Base-by-base conservation (phyloP, 2,888 invertebrate species). In the Chalcis sispes region DNA sequence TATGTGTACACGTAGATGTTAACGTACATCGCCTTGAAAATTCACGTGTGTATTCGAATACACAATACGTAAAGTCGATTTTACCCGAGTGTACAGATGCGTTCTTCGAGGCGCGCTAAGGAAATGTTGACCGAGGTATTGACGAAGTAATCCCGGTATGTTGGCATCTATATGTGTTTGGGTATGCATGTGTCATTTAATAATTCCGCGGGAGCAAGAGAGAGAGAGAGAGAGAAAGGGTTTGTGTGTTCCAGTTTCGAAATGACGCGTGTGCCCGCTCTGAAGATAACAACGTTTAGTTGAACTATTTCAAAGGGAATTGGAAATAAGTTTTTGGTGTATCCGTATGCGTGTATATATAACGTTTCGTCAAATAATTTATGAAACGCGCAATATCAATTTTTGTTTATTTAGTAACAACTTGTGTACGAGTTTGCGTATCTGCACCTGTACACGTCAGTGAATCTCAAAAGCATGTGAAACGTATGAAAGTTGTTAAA, bases 221-320 rank as follows among this genome's bases (percentile, higher is more conserved):
- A 50, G 23, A 18, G n/a, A n/a, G 10, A 50, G 65, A 15, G 65
- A 8, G 18, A 50, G 23, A 18, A 23, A n/a, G 10, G 32, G 52
- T n/a, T 23, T 50, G 10, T 15, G 32, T 36, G 42, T 42, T 65
- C 50, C 15, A 65, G 50, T 65, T 65, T 65, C 65, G 10, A 20
- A 50, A 52, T 50, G 36, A 32, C 32, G 27, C 46, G 20, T n/a
- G 40, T 40, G 13, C n/a, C n/a, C n/a, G 7, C 18, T 54, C 13
- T 3, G 13, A 27, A 25, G 36, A 65, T 20, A 27, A 32, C 50
- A 18, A 40, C 29, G 5, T 32, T 23, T 52, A 52, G 52, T 65
- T 25, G 23, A 23, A 66, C n/a, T 10, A 2, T 36, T 48, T 15
- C 10, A 48, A 20, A 1, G 48, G 64, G 10, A 23, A 25, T 10